A percentile compares a stretch with the other conserved stretches of the same genome.
phyloP scores from a whole-genome alignment of 2,113 vertebrate genomes.

The Toxostoma redivivum region DNA sequence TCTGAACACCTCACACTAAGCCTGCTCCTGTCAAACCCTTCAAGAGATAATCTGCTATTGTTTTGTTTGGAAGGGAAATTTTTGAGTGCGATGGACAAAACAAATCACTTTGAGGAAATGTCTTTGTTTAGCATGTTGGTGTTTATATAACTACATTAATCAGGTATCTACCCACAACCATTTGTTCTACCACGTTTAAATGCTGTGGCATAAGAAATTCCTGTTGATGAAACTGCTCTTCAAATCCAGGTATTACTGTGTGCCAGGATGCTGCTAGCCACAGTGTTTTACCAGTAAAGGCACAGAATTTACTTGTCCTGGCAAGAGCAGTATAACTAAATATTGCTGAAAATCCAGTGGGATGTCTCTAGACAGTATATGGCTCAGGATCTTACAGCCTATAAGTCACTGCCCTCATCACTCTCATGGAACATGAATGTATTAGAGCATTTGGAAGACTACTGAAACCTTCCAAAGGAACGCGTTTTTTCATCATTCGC shows the following conservation, averaged over 20 bases:
- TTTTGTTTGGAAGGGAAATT: background rate
- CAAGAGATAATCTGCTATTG: background rate
- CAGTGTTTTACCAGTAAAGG: background rate
- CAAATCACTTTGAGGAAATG: background rate
- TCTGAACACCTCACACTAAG: background rate
- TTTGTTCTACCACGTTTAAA: background rate
- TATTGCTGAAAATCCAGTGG: background rate
- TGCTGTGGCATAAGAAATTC: background rate
- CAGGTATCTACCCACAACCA: background rate
- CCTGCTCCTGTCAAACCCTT: background rate
- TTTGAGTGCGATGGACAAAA: background rate
- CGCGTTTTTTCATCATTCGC: fast-evolving
- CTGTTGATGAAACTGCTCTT: background rate
- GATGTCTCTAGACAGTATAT: background rate
- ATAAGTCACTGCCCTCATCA: background rate
- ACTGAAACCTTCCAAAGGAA: background rate
- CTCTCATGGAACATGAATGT: background rate
- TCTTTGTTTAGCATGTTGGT: background rate
- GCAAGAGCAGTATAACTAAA: background rate
- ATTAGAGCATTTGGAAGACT: background rate
- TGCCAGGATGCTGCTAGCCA: background rate
- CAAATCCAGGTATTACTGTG: background rate
- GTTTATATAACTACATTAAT: background rate
- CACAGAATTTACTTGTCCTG: background rate
- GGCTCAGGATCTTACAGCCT: background rate